Evolutionary conservation across 2,113 vertebrate genomes (phyloP), one percentile per base, ranked within the genome.

Genomic region (Mastomys natalensis): DNA sequence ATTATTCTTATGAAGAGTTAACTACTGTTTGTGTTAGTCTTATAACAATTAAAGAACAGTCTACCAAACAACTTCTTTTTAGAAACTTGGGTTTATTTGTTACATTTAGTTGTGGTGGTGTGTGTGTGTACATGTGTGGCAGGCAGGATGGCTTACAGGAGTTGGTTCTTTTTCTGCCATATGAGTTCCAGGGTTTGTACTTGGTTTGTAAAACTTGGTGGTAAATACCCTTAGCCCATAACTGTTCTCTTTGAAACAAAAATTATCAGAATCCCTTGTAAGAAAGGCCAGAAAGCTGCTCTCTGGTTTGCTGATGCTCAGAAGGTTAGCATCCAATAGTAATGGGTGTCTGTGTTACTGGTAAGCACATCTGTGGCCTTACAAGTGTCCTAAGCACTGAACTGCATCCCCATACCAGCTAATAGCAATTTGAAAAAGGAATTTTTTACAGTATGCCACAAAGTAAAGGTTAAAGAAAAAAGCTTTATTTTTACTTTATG

Each of bases 401-500:
- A 21, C 66, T 17, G 8, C 45, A 70, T n/a, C 10, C 21, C 48
- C 86, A 87, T 7, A 68, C 13, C 3, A 70, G 66, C 45, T 55
- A 95, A 31, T 15, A 93, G 4, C 76, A 80, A 90, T 91, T 90
- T 74, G 62, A 88, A 85, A 26, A 22, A 53, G 17, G 37, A 43
- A 43, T 73, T 58, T 53, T 12, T 55, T 60, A 72, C 51, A 91
- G 10, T 80, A 53, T 3, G 60, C 66, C 48, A 76, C 58, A 89
- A 74, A 81, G 26, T 93, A 37, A 95, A 97, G 29, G 7, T 74
- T 97, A 34, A 93, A 93, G 91, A 89, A 86, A 51, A 72, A 58
- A 31, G 13, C 17, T 80, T 62, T 19, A 17, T 43, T 84, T 81
- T 84, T 26, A 29, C 60, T 43, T 40, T 17, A 84, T 29, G n/a